Percentiles rank a stretch among this genome's conserved stretches.
These are phyloP conservation scores for Apodemia hepburni DNA, from an alignment of 2,888 invertebrate species.

Conservation along the genomic window DNA sequence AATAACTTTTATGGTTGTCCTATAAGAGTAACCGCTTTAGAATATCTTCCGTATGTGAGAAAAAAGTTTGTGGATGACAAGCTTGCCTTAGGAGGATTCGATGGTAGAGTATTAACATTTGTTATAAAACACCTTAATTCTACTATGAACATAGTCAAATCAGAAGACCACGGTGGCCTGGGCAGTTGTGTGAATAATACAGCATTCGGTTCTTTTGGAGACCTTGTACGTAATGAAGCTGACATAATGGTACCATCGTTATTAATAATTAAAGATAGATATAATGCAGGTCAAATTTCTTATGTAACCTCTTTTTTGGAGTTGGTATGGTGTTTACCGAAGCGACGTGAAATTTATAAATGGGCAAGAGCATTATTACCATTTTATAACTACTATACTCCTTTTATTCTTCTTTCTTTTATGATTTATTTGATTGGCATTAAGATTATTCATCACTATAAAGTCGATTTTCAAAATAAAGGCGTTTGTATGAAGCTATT, in stretches of 20 bases:
- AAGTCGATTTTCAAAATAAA: constrained; percentile 26
- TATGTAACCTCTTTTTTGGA: constrained; percentile 37
- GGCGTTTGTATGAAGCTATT: constrained; percentile 41
- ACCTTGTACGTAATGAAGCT: constrained; percentile 39
- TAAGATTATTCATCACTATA: constrained; percentile 27
- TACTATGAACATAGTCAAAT: constrained; percentile 36
- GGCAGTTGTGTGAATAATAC: constrained; percentile 39
- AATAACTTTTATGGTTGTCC: constrained; percentile 50
- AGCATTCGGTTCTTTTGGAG: constrained; percentile 38
- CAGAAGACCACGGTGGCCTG: constrained; percentile 32
- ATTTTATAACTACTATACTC: constrained; percentile 40
- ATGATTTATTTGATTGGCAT: constrained; percentile 35
- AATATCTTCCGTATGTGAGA: constrained; percentile 38
- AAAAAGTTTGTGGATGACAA: constrained; percentile 33
- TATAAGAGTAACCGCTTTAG: constrained; percentile 37
- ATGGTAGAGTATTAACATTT: constrained; percentile 39
- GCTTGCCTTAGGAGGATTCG: constrained; percentile 40
- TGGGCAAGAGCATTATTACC: constrained; percentile 48
- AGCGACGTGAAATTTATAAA: constrained; percentile 40
- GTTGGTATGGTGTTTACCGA: constrained; percentile 49
- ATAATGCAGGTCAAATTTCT: constrained; percentile 39
- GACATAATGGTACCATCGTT: constrained; percentile 46
- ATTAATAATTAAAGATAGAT: constrained; percentile 33
- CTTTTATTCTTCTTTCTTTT: constrained; percentile 37
- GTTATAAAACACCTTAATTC: constrained; percentile 44